Base-by-base conservation (phyloP, 2,797 vertebrate species). In the Selene dorsalis region DNA sequence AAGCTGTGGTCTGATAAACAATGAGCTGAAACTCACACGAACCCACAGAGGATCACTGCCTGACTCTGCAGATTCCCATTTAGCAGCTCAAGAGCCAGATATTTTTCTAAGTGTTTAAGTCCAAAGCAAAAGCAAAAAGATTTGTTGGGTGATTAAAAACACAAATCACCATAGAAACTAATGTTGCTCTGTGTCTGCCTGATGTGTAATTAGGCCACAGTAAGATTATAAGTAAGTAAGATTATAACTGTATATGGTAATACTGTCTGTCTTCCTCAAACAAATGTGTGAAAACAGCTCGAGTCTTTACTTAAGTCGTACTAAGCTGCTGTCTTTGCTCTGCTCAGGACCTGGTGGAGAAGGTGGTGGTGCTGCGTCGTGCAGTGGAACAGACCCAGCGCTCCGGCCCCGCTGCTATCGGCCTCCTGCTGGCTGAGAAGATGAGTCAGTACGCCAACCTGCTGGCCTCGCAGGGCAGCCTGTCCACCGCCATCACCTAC, bases 381-480 rank as follows among this genome's bases (percentile, higher is more conserved):
- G 97, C 98, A 0, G 96, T 98, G 13, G 96, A 97, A 84, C 93
- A 93, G 84, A 96, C 95, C 0, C 96, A 95, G 77, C 89, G 91
- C 3, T 82, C 88, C 17, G 94, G 95, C 39, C 86, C 95, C 0
- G 82, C 91, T 0, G 90, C 94, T 3, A 91, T 97, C 7, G 98
- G 97, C 8, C 55, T 90, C 47, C 93, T 98, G 32, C 78, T 98
- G 86, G 97, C 96, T 0, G 96, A 98, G 90, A 98, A 96, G 91
- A 97, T 99, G 97, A 96, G 96, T 84, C 97, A 96, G 66, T 99
- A 99, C 4, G 97, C 98, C 80, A 93, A 65, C 81, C 90, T 99
- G 50, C 93, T 99, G 91, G 98, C 97, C 45, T 96, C 98, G 1
- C 97, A 98, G 89, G 97, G 97, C 69, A 97, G 96, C 62, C 95